Evolutionary conservation across 2,888 invertebrate species (phyloP), one percentile per base, ranked within the genome.

Genomic region (Gryllus longicercus): DNA sequence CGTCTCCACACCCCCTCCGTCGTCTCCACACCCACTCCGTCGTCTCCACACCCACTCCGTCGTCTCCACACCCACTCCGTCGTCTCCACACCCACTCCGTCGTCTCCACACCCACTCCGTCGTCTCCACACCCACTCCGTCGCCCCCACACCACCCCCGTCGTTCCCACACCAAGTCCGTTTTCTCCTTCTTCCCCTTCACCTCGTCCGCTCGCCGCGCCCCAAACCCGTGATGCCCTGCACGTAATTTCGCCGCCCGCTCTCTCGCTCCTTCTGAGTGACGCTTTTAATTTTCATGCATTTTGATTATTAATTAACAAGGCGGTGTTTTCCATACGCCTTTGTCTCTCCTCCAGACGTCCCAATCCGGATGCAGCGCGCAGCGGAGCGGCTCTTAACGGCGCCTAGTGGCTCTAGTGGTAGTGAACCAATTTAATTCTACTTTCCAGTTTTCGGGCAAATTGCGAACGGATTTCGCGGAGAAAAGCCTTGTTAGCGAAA

Each of bases 221-320:
- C 16, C 63, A 63, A 63, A 63, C 63, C 25, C 18, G 63, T 18
- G 63, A 4, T 63, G 18, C 18, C 16, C 14, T 63, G 0, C 5
- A 63, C 25, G 63, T 63, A 63, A 63, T 63, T 63, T 63, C 63
- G 18, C 63, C 63, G 18, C 8, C 63, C 63, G 63, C 63, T 3
- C 63, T 16, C 63, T 18, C 63, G 63, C 63, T 63, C 63, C 63
- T 63, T 18, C 63, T 63, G 63, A 63, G 63, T 63, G 63, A 63
- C 63, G 63, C 63, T 63, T 63, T 63, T 63, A 63, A 63, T 63
- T 79, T 75, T 75, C 75, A 75, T 79, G 51, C 51, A 79, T 79
- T 79, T 79, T 79, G 51, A 79, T 79, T 50, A 79, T 79, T 79
- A 79, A 79, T 79, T 79, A 79, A 79, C 51, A 75, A 21, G 63